These are phyloP conservation scores for Acanthosepion pharaonis DNA, from an alignment of 2,888 invertebrate genomes.

Conservation along the genomic window DNA sequence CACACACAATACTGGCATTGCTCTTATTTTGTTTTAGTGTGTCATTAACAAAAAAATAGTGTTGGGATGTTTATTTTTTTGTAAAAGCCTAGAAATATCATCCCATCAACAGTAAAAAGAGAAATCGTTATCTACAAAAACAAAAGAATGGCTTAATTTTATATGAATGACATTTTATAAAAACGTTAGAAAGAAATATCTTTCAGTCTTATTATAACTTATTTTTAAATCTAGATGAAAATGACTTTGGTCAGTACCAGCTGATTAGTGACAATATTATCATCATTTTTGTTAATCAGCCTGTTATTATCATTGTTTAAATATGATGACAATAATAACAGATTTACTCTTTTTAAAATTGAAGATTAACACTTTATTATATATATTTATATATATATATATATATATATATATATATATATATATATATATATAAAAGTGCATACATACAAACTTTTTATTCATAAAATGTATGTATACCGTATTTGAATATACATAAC, in stretches of 20 bases:
- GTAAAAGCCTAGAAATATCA: not conserved
- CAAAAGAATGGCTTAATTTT: not conserved
- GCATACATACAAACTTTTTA: not conserved
- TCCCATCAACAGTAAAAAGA: conserved; percentile 18
- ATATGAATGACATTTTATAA: not conserved
- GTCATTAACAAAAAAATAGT: not conserved
- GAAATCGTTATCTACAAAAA: not conserved
- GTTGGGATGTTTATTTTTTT: not conserved
- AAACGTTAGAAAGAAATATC: not conserved
- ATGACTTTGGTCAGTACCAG: conserved; percentile 6
- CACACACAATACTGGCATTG: not conserved
- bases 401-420: not conserved
- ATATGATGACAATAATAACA: not conserved
- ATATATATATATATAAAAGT: not conserved
- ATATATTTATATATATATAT: not conserved
- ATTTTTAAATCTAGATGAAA: not conserved
- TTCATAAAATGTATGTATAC: not conserved
- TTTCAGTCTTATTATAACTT: not conserved
- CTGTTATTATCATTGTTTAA: not conserved
- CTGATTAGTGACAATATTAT: not conserved
- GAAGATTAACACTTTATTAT: not conserved
- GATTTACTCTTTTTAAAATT: not conserved
- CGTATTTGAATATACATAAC: not conserved
- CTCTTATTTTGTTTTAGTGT: not conserved
- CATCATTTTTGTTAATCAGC: not conserved